A percentile compares a stretch with the other conserved stretches of the same genome.
phyloP scores from a whole-genome alignment of 1,140 invertebrate genomes.

The Drosophila lowei region DNA sequence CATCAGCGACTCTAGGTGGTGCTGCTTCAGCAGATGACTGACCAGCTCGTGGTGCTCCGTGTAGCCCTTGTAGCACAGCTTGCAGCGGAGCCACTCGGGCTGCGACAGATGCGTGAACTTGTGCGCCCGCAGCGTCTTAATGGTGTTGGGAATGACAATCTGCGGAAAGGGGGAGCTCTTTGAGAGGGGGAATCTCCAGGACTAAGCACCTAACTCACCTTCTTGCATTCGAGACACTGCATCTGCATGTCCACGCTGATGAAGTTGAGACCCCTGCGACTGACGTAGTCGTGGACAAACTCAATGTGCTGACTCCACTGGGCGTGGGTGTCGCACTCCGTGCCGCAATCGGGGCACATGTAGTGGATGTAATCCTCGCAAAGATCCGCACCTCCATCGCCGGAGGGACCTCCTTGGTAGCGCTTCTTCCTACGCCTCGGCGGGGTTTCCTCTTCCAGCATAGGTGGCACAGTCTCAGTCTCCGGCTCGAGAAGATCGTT shows the following conservation, averaged over 20 bases:
- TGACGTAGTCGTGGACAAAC: conserved; percentile 72
- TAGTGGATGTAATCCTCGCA: conserved; percentile 76
- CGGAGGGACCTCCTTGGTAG: not conserved
- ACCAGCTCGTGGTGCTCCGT: conserved; percentile 53
- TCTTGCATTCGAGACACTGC: conserved; percentile 72
- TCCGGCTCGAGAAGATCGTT: conserved; percentile 62
- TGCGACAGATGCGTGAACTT: conserved; percentile 73
- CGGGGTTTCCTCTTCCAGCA: conserved; percentile 28
- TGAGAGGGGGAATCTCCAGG: not conserved
- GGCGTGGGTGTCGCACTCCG: conserved; percentile 62
- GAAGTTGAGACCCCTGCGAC: conserved; percentile 68
- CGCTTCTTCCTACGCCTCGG: conserved; percentile 27
- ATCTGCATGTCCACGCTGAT: conserved; percentile 66
- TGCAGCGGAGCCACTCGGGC: conserved; percentile 73
- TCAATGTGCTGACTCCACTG: conserved; percentile 78
- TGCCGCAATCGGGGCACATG: conserved; percentile 71
- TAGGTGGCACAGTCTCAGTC: not conserved
- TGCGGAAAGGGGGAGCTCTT: conserved; percentile 1
- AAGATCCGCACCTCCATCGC: conserved; percentile 36
- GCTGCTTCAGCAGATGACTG: conserved; percentile 60
- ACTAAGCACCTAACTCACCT: conserved; percentile 35
- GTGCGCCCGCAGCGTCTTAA: conserved; percentile 63
- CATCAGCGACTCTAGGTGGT: conserved; percentile 57
- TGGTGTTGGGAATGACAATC: conserved; percentile 63
- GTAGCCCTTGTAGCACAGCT: conserved; percentile 70